Conservation (phyloP, 1,140 invertebrate genomes). For the Aphelenchoides avenae region DNA sequence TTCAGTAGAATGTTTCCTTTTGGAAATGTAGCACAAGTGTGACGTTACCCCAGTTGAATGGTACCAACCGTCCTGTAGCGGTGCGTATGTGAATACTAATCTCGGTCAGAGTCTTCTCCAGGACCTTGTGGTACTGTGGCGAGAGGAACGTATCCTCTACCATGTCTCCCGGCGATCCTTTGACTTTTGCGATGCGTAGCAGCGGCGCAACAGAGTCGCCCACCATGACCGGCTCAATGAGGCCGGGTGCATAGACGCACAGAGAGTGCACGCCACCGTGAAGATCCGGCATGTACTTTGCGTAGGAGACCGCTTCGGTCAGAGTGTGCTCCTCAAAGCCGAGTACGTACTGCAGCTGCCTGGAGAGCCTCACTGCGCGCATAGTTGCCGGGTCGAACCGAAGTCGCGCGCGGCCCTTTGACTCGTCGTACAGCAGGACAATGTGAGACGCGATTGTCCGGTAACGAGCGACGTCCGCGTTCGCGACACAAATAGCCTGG, state of each 20-base stretch:
- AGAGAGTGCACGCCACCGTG: constrained; percentile 1
- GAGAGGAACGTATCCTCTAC: constrained; percentile 9
- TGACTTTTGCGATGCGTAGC: constrained; percentile 17
- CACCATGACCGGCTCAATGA: constrained; percentile 11
- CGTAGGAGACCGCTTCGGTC: background rate
- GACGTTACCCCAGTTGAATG: background rate
- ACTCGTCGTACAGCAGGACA: too few species aligned
- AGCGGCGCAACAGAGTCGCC: constrained; percentile 17
- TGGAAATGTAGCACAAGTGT: background rate
- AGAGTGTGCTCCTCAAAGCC: background rate
- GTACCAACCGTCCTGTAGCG: background rate
- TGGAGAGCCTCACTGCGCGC: background rate
- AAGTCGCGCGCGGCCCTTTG: too few species aligned
- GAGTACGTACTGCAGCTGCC: constrained; percentile 1
- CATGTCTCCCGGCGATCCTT: constrained; percentile 10
- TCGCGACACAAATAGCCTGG: too few species aligned
- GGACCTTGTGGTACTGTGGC: constrained; percentile 2
- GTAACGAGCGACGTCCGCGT: too few species aligned
- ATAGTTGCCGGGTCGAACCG: too few species aligned
- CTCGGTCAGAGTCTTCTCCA: constrained; percentile 6
- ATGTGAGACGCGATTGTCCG: too few species aligned
- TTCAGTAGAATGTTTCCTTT: background rate
- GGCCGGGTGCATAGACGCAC: constrained; percentile 20
- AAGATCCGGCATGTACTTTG: background rate
- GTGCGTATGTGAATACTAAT: constrained; percentile 11